phyloP scores from a whole-genome alignment of 2,888 invertebrate genomes.

The Caenorhabditis macrosperma region DNA sequence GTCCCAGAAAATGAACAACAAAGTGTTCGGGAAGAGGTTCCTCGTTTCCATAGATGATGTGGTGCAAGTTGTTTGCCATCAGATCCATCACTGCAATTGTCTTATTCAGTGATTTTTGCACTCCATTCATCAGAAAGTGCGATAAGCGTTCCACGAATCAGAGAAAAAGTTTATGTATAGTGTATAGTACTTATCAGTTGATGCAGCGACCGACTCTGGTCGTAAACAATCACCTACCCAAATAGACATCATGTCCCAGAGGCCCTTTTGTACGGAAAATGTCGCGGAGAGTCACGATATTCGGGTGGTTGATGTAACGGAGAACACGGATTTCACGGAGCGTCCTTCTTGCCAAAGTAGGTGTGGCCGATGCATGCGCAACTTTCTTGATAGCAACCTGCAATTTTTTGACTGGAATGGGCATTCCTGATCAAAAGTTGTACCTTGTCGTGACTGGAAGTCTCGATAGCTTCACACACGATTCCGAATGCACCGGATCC shows the following conservation, averaged over 20 bases:
- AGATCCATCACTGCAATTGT: slow-evolving; percentile 73
- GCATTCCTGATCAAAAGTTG: too few species aligned
- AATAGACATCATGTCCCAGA: slow-evolving; percentile 75
- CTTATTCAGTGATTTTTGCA: background rate
- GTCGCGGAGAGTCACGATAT: slow-evolving; percentile 75
- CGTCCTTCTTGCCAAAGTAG: slow-evolving; percentile 76
- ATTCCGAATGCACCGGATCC: slow-evolving; percentile 79
- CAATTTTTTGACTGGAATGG: too few species aligned
- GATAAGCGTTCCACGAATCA: slow-evolving; percentile 14
- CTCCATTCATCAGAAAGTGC: background rate
- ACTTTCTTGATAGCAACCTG: slow-evolving; percentile 79
- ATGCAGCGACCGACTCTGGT: background rate
- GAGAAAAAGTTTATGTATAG: background rate
- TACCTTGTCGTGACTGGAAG: slow-evolving; percentile 63
- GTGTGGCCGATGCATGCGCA: slow-evolving; percentile 78
- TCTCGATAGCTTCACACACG: slow-evolving; percentile 76
- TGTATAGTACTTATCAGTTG: slow-evolving; percentile 28
- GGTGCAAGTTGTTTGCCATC: slow-evolving; percentile 77
- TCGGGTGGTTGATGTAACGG: slow-evolving; percentile 75
- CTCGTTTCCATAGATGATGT: slow-evolving; percentile 73
- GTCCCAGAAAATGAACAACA: slow-evolving; percentile 71
- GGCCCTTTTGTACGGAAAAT: slow-evolving; percentile 77
- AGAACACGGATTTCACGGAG: slow-evolving; percentile 77
- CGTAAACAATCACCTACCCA: slow-evolving; percentile 58
- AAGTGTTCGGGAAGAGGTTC: slow-evolving; percentile 72